Evolutionary conservation across 2,113 vertebrate genomes (phyloP).

Genomic region (Sinocyclocheilus maitianheensis): DNA sequence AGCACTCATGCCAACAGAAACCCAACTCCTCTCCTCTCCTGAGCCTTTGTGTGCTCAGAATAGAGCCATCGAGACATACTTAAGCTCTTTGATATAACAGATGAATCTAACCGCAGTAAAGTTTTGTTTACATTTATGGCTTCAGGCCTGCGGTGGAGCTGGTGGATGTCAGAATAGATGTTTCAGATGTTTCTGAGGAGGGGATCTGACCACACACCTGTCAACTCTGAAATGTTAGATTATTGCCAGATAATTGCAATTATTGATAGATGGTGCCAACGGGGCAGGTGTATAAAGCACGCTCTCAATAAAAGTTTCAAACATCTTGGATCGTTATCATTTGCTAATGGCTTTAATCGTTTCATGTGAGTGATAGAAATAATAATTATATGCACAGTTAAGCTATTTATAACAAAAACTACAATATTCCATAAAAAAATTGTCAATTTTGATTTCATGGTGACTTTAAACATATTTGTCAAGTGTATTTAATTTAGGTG

Average conservation of each 20-base stretch:
- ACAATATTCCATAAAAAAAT: background rate
- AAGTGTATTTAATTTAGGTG: background rate
- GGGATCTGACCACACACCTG: constrained; percentile 23
- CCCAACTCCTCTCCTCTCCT: constrained; percentile 44
- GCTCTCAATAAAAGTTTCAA: background rate
- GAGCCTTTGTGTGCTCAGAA: constrained; percentile 46
- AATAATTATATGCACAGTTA: background rate
- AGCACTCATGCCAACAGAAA: constrained; percentile 56
- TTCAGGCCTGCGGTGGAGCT: constrained; percentile 9
- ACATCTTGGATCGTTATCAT: background rate
- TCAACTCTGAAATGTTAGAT: constrained; percentile 19
- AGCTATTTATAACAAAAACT: background rate
- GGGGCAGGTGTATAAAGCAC: background rate
- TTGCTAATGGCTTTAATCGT: background rate
- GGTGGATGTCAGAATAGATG: constrained; percentile 13
- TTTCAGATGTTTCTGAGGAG: constrained; percentile 28
- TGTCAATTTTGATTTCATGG: background rate
- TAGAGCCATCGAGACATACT: constrained; percentile 41
- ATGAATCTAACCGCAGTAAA: constrained; percentile 30
- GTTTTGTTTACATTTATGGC: constrained; percentile 11
- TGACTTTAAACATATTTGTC: background rate
- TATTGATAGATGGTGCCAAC: constrained; percentile 22
- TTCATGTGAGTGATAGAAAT: background rate
- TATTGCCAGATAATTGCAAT: background rate
- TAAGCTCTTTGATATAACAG: constrained; percentile 41